Base-by-base conservation (phyloP, 2,113 vertebrate genomes). In the Opisthocomus hoazin region DNA sequence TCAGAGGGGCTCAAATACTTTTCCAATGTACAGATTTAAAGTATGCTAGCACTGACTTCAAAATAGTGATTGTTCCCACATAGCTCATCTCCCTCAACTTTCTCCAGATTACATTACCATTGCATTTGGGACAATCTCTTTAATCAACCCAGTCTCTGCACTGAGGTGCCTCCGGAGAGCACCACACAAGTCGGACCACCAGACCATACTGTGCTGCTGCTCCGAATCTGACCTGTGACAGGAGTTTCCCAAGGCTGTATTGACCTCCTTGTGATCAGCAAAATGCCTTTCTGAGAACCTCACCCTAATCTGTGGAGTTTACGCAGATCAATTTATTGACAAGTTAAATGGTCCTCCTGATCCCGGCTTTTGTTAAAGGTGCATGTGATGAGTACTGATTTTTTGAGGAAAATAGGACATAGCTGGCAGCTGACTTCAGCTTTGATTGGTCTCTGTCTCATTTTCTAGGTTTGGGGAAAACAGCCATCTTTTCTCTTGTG, bases 131-230 rank as follows among this genome's bases (percentile, higher is more conserved):
- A 36, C 51, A 61, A 20, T 9, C 17, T 20, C 61, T 50, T 54
- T 23, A 21, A 70, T 14, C 58, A n/a, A 10, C 9, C 5, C 63
- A 19, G 39, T 6, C 48, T 45, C 43, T 32, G 14, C 39, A 11
- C 30, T 12, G 34, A 60, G 63, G 10, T 41, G 37, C 18, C 45
- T 46, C 22, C 4, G 3, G 37, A 68, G 71, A 76, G 11, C 29
- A 3, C 0, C 0, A 5, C 6, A 24, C 21, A 9, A 5, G 2
- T 17, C 20, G 63, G 53, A 8, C 32, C 43, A 24, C 45, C 20
- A 3, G 6, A 6, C 36, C 13, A 3, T 5, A 4, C 20, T 3
- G 2, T 2, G 19, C 73, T 61, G 65, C 79, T 34, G 0, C 6
- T 41, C 45, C 1, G 7, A 68, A 54, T 8, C 75, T 34, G 17